phyloP scores from a whole-genome alignment of 2,888 invertebrate species.

The Sabellastarte sp. region DNA sequence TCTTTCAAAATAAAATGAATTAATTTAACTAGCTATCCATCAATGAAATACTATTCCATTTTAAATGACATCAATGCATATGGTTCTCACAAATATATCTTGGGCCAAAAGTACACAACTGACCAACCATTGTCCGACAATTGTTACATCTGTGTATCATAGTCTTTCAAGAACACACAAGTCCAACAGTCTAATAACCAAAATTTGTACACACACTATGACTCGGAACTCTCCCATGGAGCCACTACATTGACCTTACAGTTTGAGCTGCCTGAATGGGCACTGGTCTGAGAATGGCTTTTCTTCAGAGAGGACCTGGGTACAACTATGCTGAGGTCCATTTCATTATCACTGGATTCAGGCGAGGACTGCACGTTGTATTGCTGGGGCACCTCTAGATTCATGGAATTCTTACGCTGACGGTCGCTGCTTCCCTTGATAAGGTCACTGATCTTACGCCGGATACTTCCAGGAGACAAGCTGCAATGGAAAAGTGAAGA shows the following conservation, averaged over 20 bases:
- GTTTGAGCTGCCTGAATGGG: neutral
- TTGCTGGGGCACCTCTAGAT: conserved; percentile 1
- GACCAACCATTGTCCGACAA: too few species aligned
- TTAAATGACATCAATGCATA: neutral
- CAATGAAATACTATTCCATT: neutral
- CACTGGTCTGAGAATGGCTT: neutral
- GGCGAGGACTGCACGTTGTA: neutral
- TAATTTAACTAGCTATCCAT: neutral
- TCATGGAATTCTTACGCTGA: neutral
- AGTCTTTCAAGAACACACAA: too few species aligned
- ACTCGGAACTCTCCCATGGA: conserved; percentile 1
- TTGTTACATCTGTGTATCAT: too few species aligned
- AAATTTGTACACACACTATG: neutral
- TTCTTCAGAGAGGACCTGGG: neutral
- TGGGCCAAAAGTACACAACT: too few species aligned
- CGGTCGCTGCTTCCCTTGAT: neutral
- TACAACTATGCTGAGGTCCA: neutral
- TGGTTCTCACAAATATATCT: too few species aligned
- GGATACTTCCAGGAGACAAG: neutral
- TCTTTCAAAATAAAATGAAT: neutral
- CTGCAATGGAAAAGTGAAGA: neutral
- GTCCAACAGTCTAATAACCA: neutral
- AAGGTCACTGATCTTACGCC: neutral
- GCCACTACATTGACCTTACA: conserved; percentile 1
- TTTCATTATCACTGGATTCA: neutral